Conservation (phyloP, 2,113 vertebrate species). For the Dicrurus megarhynchus region DNA sequence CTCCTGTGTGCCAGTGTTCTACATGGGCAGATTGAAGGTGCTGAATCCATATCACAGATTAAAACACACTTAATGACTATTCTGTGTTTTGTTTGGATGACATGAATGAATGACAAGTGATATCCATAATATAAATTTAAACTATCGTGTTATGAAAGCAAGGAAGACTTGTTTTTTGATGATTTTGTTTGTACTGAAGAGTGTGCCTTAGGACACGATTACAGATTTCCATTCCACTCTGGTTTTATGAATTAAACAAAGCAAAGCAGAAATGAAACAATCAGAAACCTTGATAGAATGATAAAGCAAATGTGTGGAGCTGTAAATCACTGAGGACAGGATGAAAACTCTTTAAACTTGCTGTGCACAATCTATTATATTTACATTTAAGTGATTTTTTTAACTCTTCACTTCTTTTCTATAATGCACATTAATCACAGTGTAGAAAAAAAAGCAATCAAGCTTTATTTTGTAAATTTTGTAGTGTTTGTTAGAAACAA, state of each 20-base stretch:
- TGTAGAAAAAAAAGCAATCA: constrained; percentile 3
- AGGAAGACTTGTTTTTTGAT: background rate
- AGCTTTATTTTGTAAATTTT: background rate
- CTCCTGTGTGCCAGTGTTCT: background rate
- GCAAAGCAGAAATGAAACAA: constrained; percentile 11
- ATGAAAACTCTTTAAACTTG: background rate
- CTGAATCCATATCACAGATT: background rate
- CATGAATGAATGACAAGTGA: background rate
- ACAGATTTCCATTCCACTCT: background rate
- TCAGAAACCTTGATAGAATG: background rate
- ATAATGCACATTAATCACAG: background rate
- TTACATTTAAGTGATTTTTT: constrained; percentile 18
- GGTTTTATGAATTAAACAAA: constrained; percentile 40
- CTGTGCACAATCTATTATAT: background rate
- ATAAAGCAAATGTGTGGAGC: background rate
- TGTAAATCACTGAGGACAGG: constrained; percentile 12
- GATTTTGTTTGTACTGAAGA: background rate
- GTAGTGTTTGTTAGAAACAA: background rate
- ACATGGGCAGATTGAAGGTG: fast-evolving
- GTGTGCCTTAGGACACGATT: background rate
- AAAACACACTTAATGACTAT: background rate
- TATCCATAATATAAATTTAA: background rate
- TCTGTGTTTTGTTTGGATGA: background rate
- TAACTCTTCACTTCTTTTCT: background rate
- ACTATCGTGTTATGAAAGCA: background rate